Percentiles rank a stretch among this genome's conserved stretches.
Evolutionary conservation across 2,797 vertebrate genomes (phyloP).

Genomic region (Australoheros facetus): DNA sequence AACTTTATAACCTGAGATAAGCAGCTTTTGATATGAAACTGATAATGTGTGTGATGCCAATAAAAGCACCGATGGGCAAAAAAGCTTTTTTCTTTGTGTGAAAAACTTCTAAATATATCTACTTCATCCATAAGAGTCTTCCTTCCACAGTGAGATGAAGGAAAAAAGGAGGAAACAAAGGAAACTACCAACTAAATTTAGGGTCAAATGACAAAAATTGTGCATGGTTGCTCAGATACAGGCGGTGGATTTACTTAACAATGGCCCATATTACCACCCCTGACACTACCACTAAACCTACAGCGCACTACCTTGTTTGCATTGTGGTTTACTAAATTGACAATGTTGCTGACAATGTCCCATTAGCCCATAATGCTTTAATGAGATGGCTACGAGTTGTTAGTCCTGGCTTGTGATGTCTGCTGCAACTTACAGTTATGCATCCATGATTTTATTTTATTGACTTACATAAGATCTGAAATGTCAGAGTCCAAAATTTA

Average conservation of each 20-base stretch:
- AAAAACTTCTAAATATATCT: not conserved
- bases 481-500: slow-evolving; percentile 42
- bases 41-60: not conserved
- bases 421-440: not conserved
- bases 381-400: not conserved
- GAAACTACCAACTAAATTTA: not conserved
- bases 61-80: not conserved
- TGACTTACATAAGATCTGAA: slow-evolving; percentile 9
- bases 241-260: not conserved
- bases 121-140: not conserved
- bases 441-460: slow-evolving; percentile 10
- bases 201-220: not conserved
- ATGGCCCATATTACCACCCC: too few species aligned
- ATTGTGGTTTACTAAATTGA: too few species aligned
- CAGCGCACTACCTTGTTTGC: not conserved
- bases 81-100: not conserved
- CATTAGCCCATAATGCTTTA: too few species aligned
- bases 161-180: not conserved
- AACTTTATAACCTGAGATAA: not conserved
- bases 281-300: too few species aligned
- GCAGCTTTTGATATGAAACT: not conserved
- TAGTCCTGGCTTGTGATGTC: not conserved
- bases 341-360: too few species aligned
- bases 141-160: not conserved
- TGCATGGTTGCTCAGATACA: not conserved